Evolutionary conservation across 2,888 invertebrate species (phyloP).

Genomic region (Polylopha cassiicola): DNA sequence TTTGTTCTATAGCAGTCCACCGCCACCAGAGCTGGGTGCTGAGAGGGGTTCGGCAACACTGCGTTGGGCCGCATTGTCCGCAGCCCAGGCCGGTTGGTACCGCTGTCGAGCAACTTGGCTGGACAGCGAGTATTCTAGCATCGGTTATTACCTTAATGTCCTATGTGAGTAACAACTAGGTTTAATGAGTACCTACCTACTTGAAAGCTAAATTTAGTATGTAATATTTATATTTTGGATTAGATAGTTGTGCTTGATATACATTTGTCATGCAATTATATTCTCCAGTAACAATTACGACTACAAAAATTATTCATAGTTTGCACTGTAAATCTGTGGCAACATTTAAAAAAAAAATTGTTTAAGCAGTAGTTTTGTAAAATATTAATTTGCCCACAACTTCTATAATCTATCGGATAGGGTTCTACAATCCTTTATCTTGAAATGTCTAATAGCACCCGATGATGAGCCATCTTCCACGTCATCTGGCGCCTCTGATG

Average conservation of each 20-base stretch:
- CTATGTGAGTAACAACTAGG: slow-evolving; percentile 84
- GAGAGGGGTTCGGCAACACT: slow-evolving; percentile 79
- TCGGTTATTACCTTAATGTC: slow-evolving; percentile 93
- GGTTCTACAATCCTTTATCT: too few species aligned
- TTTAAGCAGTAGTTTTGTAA: too few species aligned
- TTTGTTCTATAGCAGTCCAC: slow-evolving; percentile 41
- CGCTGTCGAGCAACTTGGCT: slow-evolving; percentile 91
- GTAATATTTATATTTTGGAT: too few species aligned
- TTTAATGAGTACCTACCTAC: too few species aligned
- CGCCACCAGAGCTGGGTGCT: slow-evolving; percentile 39
- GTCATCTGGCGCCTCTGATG: slow-evolving; percentile 46
- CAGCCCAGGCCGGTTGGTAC: slow-evolving; percentile 94
- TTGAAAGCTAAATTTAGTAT: too few species aligned
- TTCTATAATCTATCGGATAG: too few species aligned
- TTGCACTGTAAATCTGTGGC: too few species aligned
- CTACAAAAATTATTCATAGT: too few species aligned
- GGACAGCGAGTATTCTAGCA: slow-evolving; percentile 90
- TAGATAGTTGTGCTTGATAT: too few species aligned
- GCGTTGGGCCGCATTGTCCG: slow-evolving; percentile 87
- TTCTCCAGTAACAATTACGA: not conserved
- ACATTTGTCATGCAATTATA: not conserved
- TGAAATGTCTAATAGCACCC: not conserved
- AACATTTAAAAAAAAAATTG: too few species aligned
- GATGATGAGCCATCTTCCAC: slow-evolving; percentile 8
- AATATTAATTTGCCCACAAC: too few species aligned